Evolutionary conservation across 1,140 invertebrate species (phyloP), one percentile per base, ranked within the genome.

Genomic region (Drosophila arawakana): DNA sequence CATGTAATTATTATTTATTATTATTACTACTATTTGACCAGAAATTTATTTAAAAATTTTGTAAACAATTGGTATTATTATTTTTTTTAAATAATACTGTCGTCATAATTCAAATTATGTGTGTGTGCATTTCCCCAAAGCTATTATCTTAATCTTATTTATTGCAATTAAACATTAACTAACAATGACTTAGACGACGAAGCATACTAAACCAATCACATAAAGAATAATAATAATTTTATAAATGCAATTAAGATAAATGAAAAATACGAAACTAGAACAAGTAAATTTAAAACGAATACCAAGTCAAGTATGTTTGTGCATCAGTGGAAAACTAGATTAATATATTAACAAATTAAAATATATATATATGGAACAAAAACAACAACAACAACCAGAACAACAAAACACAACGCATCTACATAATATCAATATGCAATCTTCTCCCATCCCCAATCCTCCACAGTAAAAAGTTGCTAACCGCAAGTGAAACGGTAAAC

Each of bases 151-250:
- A 30, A 67, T 60, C 73, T 69, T 68, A 73, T 76, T 73, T 86
- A 85, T 85, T 82, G 76, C 82, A 85, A 85, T 82, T 88, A 72
- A 70, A 81, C 76, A 73, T 60, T 71, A 86, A 82, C 83, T 88
- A 86, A 86, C 76, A 77, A 80, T 74, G 81, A 85, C 81, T 83
- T 83, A 78, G 81, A 85, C 78, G 81, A 78, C 75, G 82, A 85
- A 78, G 76, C 61, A 81, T 73, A 89, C 85, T 89, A 90, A 86
- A 80, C 80, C 58, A 73, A 80, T 83, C 58, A 73, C 67, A 74
- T 80, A 77, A 65, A 77, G 81, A 75, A 52, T 72, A 73, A 76
- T 46, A 49, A 72, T 78, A 70, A 78, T 90, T 89, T 86, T 86
- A 81, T 89, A 84, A 89, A 70, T 66, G 59, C 71, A 60, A 69